phyloP scores from a whole-genome alignment of 2,888 invertebrate genomes.

The Adelognathus sp. region DNA sequence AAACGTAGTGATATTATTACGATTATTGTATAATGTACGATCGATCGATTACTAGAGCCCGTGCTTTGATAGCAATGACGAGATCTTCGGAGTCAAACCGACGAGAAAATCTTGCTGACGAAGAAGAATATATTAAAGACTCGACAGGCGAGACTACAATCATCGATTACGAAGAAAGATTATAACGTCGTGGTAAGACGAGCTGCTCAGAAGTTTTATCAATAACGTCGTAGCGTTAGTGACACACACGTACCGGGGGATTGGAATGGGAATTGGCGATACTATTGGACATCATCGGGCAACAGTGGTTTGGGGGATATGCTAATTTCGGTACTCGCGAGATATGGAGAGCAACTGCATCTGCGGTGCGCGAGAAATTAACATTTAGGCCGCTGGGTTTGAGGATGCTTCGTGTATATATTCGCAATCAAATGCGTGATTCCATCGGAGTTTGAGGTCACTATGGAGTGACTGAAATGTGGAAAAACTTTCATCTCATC shows the following conservation, averaged over 20 bases:
- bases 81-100: slow-evolving; percentile 24
- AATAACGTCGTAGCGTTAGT: slow-evolving; percentile 40
- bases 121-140: slow-evolving; percentile 2
- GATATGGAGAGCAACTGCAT: neutral
- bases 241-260: neutral
- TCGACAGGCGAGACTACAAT: slow-evolving; percentile 56
- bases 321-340: slow-evolving; percentile 8
- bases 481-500: too few relatives aligned
- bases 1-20: slow-evolving; percentile 28
- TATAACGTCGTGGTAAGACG: slow-evolving; percentile 41
- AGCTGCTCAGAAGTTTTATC: slow-evolving; percentile 54
- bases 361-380: neutral
- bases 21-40: neutral
- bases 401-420: neutral
- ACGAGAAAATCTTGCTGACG: slow-evolving; percentile 19
- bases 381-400: neutral
- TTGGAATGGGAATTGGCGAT: neutral
- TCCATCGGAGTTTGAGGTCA: too few relatives aligned
- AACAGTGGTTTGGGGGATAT: neutral
- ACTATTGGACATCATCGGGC: neutral
- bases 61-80: slow-evolving; percentile 26
- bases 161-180: slow-evolving; percentile 29
- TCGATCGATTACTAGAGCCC: slow-evolving; percentile 15
- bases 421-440: too few relatives aligned
- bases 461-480: too few relatives aligned